These are phyloP conservation scores for Bunonema sp. DNA, from an alignment of 2,888 invertebrate species.

Conservation along the genomic window DNA sequence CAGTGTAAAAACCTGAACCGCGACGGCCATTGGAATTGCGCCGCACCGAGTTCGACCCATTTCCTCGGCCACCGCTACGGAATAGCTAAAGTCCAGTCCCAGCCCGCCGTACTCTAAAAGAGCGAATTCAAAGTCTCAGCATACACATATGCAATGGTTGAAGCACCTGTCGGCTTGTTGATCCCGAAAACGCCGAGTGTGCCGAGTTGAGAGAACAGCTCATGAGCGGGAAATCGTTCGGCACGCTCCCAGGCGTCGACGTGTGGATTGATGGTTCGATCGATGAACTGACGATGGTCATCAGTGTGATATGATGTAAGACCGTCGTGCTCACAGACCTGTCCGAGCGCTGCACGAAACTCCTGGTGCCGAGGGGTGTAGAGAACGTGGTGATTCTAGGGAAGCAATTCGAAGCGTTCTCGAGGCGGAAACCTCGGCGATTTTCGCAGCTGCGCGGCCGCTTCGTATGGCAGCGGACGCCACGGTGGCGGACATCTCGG, in stretches of 20 bases:
- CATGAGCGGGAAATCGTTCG: slow-evolving; percentile 50
- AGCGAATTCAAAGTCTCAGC: no score
- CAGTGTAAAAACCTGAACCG: slow-evolving; percentile 48
- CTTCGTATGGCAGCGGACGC: no score
- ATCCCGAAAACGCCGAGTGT: slow-evolving; percentile 51
- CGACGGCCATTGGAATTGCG: slow-evolving; percentile 50
- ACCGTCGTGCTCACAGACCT: no score
- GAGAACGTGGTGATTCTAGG: no score
- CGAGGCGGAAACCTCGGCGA: no score
- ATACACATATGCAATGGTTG: background rate
- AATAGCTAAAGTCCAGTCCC: slow-evolving; percentile 52
- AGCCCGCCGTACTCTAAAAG: slow-evolving; percentile 51
- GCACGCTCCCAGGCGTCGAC: slow-evolving; percentile 52
- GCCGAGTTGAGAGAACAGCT: slow-evolving; percentile 51
- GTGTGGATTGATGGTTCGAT: slow-evolving; percentile 51
- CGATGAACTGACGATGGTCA: slow-evolving; percentile 25
- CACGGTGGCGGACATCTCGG: no score
- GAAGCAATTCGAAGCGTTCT: no score
- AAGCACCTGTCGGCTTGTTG: slow-evolving; percentile 48
- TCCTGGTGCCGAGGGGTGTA: no score
- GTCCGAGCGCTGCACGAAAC: no score
- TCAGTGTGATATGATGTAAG: no score
- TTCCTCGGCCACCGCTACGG: slow-evolving; percentile 51
- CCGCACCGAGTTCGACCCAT: slow-evolving; percentile 51
- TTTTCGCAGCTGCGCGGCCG: no score